Percentiles rank a stretch among this genome's conserved stretches.
These are phyloP conservation scores for Papilio polyxenes DNA, from an alignment of 1,140 invertebrate species.

Conservation along the genomic window DNA sequence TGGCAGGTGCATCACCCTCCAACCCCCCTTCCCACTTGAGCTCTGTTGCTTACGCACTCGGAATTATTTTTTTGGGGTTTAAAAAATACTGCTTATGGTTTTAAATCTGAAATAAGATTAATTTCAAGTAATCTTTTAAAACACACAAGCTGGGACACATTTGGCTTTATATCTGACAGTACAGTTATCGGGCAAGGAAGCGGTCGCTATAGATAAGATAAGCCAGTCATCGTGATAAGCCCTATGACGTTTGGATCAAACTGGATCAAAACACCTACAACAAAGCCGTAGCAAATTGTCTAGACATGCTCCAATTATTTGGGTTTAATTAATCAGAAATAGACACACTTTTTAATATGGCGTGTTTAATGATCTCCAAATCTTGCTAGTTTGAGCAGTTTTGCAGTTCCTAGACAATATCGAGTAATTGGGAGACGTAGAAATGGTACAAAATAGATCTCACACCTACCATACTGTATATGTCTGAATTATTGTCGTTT, in stretches of 20 bases:
- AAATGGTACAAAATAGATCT: too few relatives aligned
- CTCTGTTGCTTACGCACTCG: background rate
- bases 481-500: too few relatives aligned
- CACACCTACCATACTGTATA: too few relatives aligned
- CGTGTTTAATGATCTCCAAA: background rate
- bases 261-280: background rate
- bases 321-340: background rate
- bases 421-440: too few relatives aligned
- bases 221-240: background rate
- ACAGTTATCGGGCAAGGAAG: constrained; percentile 15
- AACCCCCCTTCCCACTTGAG: background rate
- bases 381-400: background rate
- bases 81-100: background rate
- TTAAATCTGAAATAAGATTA: background rate
- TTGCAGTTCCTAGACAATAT: too few relatives aligned
- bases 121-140: background rate
- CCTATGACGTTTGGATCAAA: background rate
- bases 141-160: background rate
- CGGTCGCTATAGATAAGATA: constrained; percentile 7
- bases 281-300: background rate
- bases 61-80: background rate
- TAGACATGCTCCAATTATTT: constrained; percentile 8
- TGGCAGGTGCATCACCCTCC: constrained; percentile 24
- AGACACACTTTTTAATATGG: background rate
- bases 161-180: background rate